Evolutionary conservation across 2,113 vertebrate species (phyloP), one percentile per base, ranked within the genome.

Genomic region (Ginglymostoma cirratum): DNA sequence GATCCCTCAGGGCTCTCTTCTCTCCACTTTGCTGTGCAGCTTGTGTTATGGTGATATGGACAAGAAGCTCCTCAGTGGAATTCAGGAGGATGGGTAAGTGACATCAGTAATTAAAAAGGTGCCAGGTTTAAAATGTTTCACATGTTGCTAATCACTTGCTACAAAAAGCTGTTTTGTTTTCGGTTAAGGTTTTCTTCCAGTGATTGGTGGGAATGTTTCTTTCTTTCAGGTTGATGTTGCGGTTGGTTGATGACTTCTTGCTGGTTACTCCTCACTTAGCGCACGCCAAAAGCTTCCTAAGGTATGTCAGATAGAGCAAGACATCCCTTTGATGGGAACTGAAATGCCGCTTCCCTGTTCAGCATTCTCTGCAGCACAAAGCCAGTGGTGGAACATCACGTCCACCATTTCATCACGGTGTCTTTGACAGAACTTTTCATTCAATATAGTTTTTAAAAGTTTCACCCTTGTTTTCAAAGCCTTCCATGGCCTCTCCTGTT

Each of bases 31-130:
- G 96, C 98, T 99, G 42, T 99, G 99, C 97, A 99, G 98, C 45
- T 97, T 99, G 55, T 99, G 98, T 96, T 99, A 99, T 0, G 99
- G 98, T 45, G 98, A 99, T 97, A 99, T 99, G 99, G 99, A 99
- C 97, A 98, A 98, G 52, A 96, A 93, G 55, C 96, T 99, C 27
- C 97, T 99, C 24, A 24, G 94, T 30, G 96, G 97, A 45, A 61
- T 98, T 1, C 96, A 97, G 96, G 96, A 96, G 95, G 98, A 98
- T 96, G 98, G 98, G 98, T 99, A 97, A 8, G 97, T 7, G n/a
- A 30, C 27, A 10, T 12, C 3, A 10, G 24, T 30, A 34, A 76
- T 2, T 30, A 69, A 21, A 24, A 67, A 89, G 48, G 27, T 24
- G 24, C 21, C 21, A 34, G 42, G 3, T 19, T 65, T 21, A 66